phyloP scores from a whole-genome alignment of 2,888 invertebrate genomes.

The Pseudanteris insignis region DNA sequence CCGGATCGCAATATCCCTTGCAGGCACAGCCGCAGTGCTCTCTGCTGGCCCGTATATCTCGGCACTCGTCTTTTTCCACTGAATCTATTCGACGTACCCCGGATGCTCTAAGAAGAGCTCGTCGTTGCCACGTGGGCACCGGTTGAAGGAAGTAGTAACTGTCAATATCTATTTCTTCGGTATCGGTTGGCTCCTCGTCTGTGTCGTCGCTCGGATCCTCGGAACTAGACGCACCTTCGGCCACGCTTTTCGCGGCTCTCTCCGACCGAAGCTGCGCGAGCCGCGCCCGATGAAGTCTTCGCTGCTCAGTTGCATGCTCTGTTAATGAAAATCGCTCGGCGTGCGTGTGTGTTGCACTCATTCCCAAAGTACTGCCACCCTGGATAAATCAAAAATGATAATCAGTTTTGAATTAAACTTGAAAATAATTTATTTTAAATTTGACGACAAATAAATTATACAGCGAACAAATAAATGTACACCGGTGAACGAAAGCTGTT shows the following conservation, averaged over 20 bases:
- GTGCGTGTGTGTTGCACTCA: slow-evolving; percentile 79
- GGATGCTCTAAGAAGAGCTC: slow-evolving; percentile 87
- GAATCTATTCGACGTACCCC: slow-evolving; percentile 94
- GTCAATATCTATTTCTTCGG: slow-evolving; percentile 86
- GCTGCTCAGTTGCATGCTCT: slow-evolving; percentile 90
- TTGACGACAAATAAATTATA: too few species aligned
- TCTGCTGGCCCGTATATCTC: slow-evolving; percentile 88
- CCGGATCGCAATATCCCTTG: slow-evolving; percentile 93
- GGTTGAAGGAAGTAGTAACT: slow-evolving; percentile 92
- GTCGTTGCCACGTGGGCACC: slow-evolving; percentile 88
- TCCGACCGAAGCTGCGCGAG: slow-evolving; percentile 78
- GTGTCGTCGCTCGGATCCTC: slow-evolving; percentile 80
- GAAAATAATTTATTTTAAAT: too few species aligned
- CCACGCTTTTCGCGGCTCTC: slow-evolving; percentile 69
- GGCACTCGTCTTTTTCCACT: slow-evolving; percentile 92
- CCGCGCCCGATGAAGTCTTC: slow-evolving; percentile 84
- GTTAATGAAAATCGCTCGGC: slow-evolving; percentile 82
- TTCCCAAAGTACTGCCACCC: slow-evolving; percentile 80
- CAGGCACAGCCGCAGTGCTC: slow-evolving; percentile 95
- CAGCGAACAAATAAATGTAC: too few species aligned
- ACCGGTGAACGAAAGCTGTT: too few species aligned
- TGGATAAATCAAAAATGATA: too few species aligned
- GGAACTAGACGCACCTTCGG: slow-evolving; percentile 74
- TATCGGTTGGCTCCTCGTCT: slow-evolving; percentile 84
- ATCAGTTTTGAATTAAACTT: slow-evolving; percentile 1